phyloP scores from a whole-genome alignment of 1,140 invertebrate genomes.

The Drosophila equinoxialis region DNA sequence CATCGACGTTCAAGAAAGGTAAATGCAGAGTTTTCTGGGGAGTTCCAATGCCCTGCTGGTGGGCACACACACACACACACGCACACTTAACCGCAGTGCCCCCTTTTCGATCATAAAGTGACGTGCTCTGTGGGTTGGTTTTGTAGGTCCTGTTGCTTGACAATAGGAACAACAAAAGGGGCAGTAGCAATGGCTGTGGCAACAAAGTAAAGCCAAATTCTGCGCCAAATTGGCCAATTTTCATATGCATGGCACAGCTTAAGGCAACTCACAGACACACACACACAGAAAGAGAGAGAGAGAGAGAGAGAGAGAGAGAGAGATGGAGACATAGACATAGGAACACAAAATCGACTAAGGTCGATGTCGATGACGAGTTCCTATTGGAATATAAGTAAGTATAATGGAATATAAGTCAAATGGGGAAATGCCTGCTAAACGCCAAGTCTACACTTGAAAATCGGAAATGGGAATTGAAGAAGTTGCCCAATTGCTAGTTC shows the following conservation, averaged over 20 bases:
- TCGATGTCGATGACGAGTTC: constrained; percentile 9
- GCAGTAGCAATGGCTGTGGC: constrained; percentile 14
- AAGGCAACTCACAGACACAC: constrained; percentile 30
- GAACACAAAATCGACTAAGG: neutral
- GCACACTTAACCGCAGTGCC: neutral
- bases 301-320: neutral
- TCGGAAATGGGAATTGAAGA: neutral
- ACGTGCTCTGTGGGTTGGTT: neutral
- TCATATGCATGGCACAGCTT: constrained; percentile 62
- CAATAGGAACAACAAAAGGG: constrained; percentile 3
- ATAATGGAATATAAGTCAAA: neutral
- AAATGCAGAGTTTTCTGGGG: constrained; percentile 6
- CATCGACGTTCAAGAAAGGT: constrained; percentile 2
- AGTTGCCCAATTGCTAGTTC: neutral
- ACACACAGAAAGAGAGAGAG: no score
- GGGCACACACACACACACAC: no score
- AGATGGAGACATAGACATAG: neutral
- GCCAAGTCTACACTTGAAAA: constrained; percentile 1
- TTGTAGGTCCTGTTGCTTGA: constrained; percentile 3
- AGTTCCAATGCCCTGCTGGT: neutral
- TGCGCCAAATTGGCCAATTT: constrained; percentile 74
- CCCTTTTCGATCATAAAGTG: constrained; percentile 1
- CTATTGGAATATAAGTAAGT: constrained; percentile 12
- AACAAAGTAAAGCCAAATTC: constrained; percentile 59
- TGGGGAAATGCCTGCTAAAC: constrained; percentile 9